A percentile compares a stretch with the other conserved stretches of the same genome.
Evolutionary conservation across 2,797 vertebrate genomes (phyloP).

Genomic region (Buphagus erythrorhynchus): DNA sequence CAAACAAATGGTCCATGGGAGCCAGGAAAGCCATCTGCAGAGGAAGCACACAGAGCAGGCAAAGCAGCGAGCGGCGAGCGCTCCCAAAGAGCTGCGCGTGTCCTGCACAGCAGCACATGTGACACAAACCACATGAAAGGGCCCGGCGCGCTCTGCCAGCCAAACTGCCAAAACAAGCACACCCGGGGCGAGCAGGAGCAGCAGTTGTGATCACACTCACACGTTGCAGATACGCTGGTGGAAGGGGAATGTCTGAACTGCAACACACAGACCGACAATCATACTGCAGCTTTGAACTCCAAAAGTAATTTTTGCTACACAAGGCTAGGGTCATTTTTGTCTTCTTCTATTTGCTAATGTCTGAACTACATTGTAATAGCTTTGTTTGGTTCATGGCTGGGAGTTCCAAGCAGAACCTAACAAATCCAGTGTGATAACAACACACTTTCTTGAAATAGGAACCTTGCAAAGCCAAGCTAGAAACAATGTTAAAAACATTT

Average conservation of each 20-base stretch:
- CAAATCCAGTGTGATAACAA: neutral
- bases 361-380: neutral
- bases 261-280: neutral
- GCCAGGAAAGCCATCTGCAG: slow-evolving; percentile 45
- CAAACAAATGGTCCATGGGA: slow-evolving; percentile 20
- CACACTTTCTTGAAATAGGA: neutral
- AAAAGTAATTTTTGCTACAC: neutral
- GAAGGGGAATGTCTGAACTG: neutral
- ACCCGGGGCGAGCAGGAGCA: neutral
- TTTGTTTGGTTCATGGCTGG: neutral
- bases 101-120: slow-evolving; percentile 37
- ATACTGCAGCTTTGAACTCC: neutral
- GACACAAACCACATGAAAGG: slow-evolving; percentile 56
- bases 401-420: neutral
- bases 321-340: neutral
- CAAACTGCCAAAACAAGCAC: slow-evolving; percentile 46
- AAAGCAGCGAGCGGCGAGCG: neutral
- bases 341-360: neutral
- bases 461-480: neutral
- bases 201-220: neutral
- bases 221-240: neutral
- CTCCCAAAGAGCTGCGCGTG: neutral
- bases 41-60: neutral
- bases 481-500: neutral
- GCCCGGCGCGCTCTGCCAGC: neutral